These are phyloP conservation scores for Sipha flava DNA, from an alignment of 1,140 invertebrate genomes.

Conservation along the genomic window DNA sequence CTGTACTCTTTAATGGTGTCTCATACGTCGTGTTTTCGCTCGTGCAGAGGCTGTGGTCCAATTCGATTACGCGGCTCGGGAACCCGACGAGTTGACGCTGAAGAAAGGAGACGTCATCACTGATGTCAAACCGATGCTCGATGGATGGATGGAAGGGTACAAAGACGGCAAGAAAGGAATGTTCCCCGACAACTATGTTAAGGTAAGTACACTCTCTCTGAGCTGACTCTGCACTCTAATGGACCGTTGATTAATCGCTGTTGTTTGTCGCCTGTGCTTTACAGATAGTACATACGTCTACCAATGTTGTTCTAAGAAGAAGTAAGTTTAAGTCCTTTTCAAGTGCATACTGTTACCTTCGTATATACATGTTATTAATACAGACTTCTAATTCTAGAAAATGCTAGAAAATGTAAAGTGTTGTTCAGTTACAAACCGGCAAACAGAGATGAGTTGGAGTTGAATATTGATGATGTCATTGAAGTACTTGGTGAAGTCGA, in stretches of 20 bases:
- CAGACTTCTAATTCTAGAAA: neutral
- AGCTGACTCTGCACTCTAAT: no score
- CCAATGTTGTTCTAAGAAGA: slow-evolving; percentile 10
- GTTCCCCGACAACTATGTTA: slow-evolving; percentile 97
- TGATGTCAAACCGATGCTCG: slow-evolving; percentile 70
- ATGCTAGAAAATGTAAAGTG: slow-evolving; percentile 61
- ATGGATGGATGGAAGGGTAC: slow-evolving; percentile 92
- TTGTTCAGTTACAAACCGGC: slow-evolving; percentile 84
- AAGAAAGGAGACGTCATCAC: slow-evolving; percentile 82
- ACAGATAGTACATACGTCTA: neutral
- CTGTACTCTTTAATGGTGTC: no score
- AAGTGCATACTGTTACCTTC: neutral
- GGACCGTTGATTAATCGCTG: neutral
- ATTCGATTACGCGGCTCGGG: slow-evolving; percentile 70
- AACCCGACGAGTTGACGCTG: slow-evolving; percentile 75
- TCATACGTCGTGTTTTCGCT: neutral
- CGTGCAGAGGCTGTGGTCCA: slow-evolving; percentile 62
- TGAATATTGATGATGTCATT: slow-evolving; percentile 77
- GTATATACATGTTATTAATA: neutral
- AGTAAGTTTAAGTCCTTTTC: neutral
- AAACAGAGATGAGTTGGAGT: slow-evolving; percentile 81
- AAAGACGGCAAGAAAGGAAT: slow-evolving; percentile 78
- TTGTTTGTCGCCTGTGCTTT: neutral
- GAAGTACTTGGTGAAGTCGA: slow-evolving; percentile 77
- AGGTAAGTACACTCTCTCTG: slow-evolving; percentile 49